Percentiles rank a stretch among this genome's conserved stretches.
Evolutionary conservation across 2,888 invertebrate species (phyloP).

Genomic region (Marronus borbonicus): DNA sequence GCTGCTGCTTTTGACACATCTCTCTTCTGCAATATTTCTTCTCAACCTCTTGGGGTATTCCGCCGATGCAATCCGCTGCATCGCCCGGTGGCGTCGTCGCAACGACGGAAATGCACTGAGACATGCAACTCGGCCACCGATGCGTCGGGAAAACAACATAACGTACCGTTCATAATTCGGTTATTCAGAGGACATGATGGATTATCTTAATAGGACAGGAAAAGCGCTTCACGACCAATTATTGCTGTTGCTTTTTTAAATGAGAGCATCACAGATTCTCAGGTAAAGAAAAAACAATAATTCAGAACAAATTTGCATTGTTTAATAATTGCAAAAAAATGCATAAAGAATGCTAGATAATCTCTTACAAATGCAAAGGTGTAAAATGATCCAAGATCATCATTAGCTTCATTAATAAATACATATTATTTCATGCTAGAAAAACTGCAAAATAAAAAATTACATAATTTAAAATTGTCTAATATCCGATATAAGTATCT

Average conservation of each 20-base stretch:
- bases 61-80: constrained; percentile 54
- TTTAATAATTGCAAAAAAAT: not conserved
- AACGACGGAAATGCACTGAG: constrained; percentile 40
- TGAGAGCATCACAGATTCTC: constrained; percentile 58
- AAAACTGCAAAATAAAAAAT: no score
- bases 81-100: constrained; percentile 15
- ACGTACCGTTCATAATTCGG: constrained; percentile 47
- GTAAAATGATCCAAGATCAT: no score
- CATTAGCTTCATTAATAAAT: no score
- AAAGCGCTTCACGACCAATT: constrained; percentile 47
- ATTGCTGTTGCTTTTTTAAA: constrained; percentile 55
- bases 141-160: constrained; percentile 51
- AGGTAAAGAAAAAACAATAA: constrained; percentile 52
- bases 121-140: constrained; percentile 8
- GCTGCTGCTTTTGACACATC: constrained; percentile 52
- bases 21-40: constrained; percentile 39
- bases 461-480: no score
- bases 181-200: constrained; percentile 55
- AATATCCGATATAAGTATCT: no score
- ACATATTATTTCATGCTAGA: no score
- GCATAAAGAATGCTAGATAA: no score
- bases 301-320: not conserved
- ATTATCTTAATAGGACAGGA: constrained; percentile 49
- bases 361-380: no score
- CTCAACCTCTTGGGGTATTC: constrained; percentile 50